These are phyloP conservation scores for Enteromius afrohamiltoni DNA, from an alignment of 2,797 vertebrate species.

Conservation along the genomic window DNA sequence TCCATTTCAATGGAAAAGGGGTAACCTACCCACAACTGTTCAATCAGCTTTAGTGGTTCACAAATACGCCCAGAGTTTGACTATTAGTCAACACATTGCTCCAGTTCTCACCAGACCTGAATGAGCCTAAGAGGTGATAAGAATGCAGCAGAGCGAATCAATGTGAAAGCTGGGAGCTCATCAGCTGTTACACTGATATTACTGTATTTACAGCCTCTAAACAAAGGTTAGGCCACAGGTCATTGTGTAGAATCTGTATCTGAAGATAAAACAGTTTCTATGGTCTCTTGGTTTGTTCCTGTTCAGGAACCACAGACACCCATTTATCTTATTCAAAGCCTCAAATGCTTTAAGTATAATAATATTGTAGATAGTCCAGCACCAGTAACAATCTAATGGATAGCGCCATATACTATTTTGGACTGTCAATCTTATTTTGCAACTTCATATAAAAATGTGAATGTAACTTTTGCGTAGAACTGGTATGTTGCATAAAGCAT, in stretches of 20 bases:
- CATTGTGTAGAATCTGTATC: not conserved
- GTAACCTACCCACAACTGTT: not conserved
- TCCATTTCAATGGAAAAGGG: conserved; percentile 8
- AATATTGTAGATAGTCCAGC: not conserved
- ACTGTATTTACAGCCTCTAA: conserved; percentile 12
- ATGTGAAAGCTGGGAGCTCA: conserved; percentile 14
- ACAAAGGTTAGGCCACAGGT: conserved; percentile 8
- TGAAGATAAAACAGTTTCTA: not conserved
- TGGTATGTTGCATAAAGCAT: no score
- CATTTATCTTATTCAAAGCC: not conserved
- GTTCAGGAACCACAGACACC: not conserved
- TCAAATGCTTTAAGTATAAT: not conserved
- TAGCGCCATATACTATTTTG: no score
- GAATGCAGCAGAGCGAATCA: conserved; percentile 35
- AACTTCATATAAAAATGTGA: not conserved
- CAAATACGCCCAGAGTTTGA: conserved; percentile 6
- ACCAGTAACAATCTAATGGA: not conserved
- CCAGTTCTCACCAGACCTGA: not conserved
- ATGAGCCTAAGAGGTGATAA: conserved; percentile 12
- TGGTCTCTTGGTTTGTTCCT: conserved; percentile 1
- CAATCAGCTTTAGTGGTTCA: not conserved
- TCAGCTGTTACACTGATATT: conserved; percentile 6
- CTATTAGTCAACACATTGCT: not conserved
- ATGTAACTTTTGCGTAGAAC: no score
- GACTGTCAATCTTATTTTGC: not conserved